Evolutionary conservation across 2,888 invertebrate species (phyloP), one percentile per base, ranked within the genome.

Genomic region (Temnothorax ravouxi): DNA sequence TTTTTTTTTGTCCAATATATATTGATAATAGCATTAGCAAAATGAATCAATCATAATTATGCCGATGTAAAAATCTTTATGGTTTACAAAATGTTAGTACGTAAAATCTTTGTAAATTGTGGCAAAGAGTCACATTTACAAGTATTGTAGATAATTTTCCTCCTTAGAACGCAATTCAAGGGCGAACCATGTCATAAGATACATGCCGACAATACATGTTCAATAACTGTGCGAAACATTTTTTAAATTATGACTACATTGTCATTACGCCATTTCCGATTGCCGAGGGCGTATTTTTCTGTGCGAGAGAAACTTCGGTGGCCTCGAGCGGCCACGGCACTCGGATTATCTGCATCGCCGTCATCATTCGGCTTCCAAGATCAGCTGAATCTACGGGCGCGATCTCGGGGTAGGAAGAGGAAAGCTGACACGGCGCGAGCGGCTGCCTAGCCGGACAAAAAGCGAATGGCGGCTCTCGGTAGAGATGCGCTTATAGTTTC

Each of bases 401-500:
- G 77, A 89, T 89, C 88, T 84, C n/a, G 77, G 52, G 13, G 50
- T 75, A 86, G 83, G 89, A 84, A 83, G 89, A 86, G 88, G 83
- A 86, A 83, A 82, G 61, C 79, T 67, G 67, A 80, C 72, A 56
- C 82, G 76, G 34, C 56, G 79, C 72, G 50, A 56, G 47, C 83
- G 82, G 69, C 38, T 25, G 50, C 77, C 76, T 64, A 59, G 59
- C 4, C 56, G 29, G 85, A 86, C 88, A 89, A 89, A 89, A 89
- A 89, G 79, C 88, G 80, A 82, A 88, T 86, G 82, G 84, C 83
- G 82, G 84, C 83, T 74, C 84, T 67, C 74, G 29, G 79, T 62
- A 80, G 71, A 87, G 80, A 67, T 74, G 76, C 81, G 84, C 84
- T 89, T 88, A 85, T 87, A 85, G 76, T 88, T 89, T 89, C 85